These are phyloP conservation scores for Antheraea pernyi DNA, from an alignment of 1,140 invertebrate species.

Conservation along the genomic window DNA sequence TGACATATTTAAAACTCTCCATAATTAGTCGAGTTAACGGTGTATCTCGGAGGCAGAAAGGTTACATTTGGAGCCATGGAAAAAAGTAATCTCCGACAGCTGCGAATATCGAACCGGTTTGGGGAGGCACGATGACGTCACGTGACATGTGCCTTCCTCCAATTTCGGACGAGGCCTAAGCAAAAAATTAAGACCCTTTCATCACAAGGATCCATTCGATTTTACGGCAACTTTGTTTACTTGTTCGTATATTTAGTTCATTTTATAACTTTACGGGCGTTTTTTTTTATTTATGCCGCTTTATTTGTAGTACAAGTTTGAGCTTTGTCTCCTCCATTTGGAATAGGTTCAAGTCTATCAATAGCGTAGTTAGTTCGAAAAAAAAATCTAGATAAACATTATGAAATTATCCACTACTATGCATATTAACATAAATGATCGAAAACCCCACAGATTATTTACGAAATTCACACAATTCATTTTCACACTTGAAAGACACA, in stretches of 20 bases:
- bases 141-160: constrained; percentile 61
- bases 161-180: constrained; percentile 45
- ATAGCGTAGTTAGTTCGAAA: too few relatives aligned
- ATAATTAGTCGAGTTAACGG: constrained; percentile 63
- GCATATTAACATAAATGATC: too few relatives aligned
- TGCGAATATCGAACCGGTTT: constrained; percentile 75
- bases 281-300: too few relatives aligned
- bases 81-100: constrained; percentile 51
- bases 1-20: not conserved
- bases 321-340: too few relatives aligned
- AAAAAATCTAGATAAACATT: too few relatives aligned
- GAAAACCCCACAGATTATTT: too few relatives aligned
- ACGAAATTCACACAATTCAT: too few relatives aligned
- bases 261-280: too few relatives aligned
- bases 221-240: constrained; percentile 52
- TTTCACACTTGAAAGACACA: too few relatives aligned
- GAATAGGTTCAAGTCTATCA: too few relatives aligned
- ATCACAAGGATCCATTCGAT: constrained; percentile 47
- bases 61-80: constrained; percentile 34
- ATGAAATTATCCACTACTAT: too few relatives aligned
- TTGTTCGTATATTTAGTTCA: constrained; percentile 19
- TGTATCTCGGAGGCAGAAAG: constrained; percentile 62
- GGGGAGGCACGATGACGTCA: constrained; percentile 66
- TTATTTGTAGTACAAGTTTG: too few relatives aligned
- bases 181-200: constrained; percentile 59